A percentile compares a stretch with the other conserved stretches of the same genome.
Conservation (phyloP, 2,797 vertebrate species). For the Neoniphon sammara region DNA sequence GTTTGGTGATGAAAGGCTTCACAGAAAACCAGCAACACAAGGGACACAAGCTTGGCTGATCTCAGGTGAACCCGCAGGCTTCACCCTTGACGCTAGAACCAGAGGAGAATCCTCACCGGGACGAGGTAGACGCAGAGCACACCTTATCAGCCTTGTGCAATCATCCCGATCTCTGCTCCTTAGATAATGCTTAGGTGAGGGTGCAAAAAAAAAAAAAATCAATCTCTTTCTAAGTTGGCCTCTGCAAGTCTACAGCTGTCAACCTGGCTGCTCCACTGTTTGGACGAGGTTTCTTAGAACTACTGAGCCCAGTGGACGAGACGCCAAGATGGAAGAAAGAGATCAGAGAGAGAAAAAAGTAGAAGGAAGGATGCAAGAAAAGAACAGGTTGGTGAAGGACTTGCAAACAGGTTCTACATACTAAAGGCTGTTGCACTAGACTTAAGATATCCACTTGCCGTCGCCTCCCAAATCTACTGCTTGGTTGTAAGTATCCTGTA, state of each 20-base stretch:
- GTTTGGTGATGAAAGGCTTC: too few species aligned
- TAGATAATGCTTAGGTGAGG: slow-evolving; percentile 46
- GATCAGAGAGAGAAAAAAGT: background rate
- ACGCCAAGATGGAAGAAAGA: too few species aligned
- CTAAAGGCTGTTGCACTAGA: too few species aligned
- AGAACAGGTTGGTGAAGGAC: slow-evolving; percentile 35
- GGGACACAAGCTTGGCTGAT: too few species aligned
- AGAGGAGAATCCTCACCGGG: background rate
- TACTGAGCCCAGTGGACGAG: background rate
- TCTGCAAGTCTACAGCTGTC: background rate
- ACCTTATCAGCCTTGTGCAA: slow-evolving; percentile 37
- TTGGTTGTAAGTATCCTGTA: too few species aligned
- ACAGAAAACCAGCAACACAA: too few species aligned
- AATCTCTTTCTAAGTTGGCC: background rate
- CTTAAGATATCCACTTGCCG: too few species aligned
- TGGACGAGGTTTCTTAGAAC: too few species aligned
- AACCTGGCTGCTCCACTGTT: background rate
- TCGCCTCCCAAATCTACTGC: too few species aligned
- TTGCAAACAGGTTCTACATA: too few species aligned
- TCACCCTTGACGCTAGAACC: too few species aligned
- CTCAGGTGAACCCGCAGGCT: too few species aligned
- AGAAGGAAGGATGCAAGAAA: background rate
- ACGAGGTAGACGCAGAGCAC: background rate
- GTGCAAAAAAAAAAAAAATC: background rate
- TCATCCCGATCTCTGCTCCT: slow-evolving; percentile 44